A percentile compares a stretch with the other conserved stretches of the same genome.
phyloP scores from a whole-genome alignment of 1,140 invertebrate genomes.

The Polypedilum vanderplanki region DNA sequence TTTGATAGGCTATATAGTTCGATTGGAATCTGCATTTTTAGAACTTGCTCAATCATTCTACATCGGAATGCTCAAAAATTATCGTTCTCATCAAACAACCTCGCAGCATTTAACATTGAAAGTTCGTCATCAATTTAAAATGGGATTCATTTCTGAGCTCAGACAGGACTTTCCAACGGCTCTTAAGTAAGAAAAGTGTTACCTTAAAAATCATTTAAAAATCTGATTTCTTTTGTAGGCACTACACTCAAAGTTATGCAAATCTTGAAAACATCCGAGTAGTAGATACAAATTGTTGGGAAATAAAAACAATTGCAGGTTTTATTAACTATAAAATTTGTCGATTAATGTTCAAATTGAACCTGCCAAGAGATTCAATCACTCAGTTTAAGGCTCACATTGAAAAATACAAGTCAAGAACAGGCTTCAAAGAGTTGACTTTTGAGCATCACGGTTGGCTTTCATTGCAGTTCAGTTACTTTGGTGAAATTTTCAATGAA shows the following conservation, averaged over 20 bases:
- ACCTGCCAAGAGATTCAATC: slow-evolving; percentile 86
- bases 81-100: slow-evolving; percentile 85
- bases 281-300: slow-evolving; percentile 82
- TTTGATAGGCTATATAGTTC: slow-evolving; percentile 48
- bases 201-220: slow-evolving; percentile 29
- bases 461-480: slow-evolving; percentile 84
- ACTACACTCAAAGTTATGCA: slow-evolving; percentile 89
- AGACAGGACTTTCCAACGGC: slow-evolving; percentile 82
- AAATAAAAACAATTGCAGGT: slow-evolving; percentile 90
- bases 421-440: slow-evolving; percentile 70
- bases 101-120: slow-evolving; percentile 85
- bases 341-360: slow-evolving; percentile 77
- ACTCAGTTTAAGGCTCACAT: slow-evolving; percentile 86
- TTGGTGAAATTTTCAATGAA: slow-evolving; percentile 93
- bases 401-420: slow-evolving; percentile 74
- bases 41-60: slow-evolving; percentile 91
- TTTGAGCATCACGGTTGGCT: slow-evolving; percentile 97
- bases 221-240: too few species aligned
- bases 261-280: slow-evolving; percentile 80
- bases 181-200: slow-evolving; percentile 62
- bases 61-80: slow-evolving; percentile 74
- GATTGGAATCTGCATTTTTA: slow-evolving; percentile 87
- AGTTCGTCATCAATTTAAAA: slow-evolving; percentile 94
- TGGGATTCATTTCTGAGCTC: slow-evolving; percentile 92
- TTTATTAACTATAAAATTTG: slow-evolving; percentile 96